These are phyloP conservation scores for Cotesia congregata DNA, from an alignment of 2,888 invertebrate species.

Conservation along the genomic window DNA sequence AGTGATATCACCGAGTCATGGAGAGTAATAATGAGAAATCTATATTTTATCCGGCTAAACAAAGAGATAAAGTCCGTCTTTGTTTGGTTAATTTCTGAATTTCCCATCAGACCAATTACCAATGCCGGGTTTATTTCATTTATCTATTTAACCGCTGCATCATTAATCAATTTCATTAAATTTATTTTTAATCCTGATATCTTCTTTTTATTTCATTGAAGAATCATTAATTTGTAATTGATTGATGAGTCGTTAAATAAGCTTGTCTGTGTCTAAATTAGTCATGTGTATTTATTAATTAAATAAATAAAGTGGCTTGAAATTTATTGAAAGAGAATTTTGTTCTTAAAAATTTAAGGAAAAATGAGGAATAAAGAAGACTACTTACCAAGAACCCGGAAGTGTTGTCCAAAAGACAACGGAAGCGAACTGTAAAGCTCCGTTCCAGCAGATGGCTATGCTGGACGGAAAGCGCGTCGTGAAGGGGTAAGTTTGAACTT, in stretches of 20 bases:
- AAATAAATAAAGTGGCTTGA: too few species aligned
- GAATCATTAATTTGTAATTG: not conserved
- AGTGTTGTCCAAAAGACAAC: constrained; percentile 98
- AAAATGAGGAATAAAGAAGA: not conserved
- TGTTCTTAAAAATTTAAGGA: too few species aligned
- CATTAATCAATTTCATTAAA: not conserved
- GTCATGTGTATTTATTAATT: too few species aligned
- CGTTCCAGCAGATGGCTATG: constrained; percentile 92
- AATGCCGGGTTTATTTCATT: not conserved
- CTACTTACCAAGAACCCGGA: constrained; percentile 95
- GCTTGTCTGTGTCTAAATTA: not conserved
- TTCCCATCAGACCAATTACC: constrained; percentile 34
- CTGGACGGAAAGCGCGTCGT: constrained; percentile 91
- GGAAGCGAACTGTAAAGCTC: constrained; percentile 98
- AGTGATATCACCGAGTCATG: constrained; percentile 15
- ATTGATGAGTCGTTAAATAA: not conserved
- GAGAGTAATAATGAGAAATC: constrained; percentile 5
- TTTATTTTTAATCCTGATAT: not conserved
- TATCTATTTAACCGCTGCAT: not conserved
- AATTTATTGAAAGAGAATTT: too few species aligned
- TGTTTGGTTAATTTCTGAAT: constrained; percentile 26
- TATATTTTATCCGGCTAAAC: constrained; percentile 1
- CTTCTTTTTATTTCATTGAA: not conserved
- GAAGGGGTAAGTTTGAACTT: constrained; percentile 82
- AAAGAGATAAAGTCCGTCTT: not conserved